Evolutionary conservation across 30 jellyfish, hydroid and myxozoan species (phyloP).

Genomic region (Aurelia sp.): DNA sequence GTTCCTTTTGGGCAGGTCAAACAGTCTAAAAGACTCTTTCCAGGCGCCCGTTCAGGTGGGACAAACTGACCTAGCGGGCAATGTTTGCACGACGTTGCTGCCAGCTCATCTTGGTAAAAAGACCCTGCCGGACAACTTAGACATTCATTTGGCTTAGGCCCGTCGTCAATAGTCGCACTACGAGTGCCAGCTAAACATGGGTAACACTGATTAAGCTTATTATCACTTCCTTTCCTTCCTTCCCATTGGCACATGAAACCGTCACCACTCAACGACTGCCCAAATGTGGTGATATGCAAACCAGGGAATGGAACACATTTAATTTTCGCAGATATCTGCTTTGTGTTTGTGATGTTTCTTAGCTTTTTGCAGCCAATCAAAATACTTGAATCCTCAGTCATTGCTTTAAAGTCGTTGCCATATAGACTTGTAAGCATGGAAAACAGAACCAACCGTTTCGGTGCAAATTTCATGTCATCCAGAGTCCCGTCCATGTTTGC

Average conservation of each 20-base stretch:
- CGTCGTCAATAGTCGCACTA: background rate
- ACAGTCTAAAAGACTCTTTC: slow-evolving; percentile 52
- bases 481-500: slow-evolving; percentile 22
- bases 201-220: background rate
- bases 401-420: background rate
- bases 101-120: slow-evolving; percentile 69
- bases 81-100: slow-evolving; percentile 35
- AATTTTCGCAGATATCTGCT: slow-evolving; percentile 2
- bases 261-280: slow-evolving; percentile 3
- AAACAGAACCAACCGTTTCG: slow-evolving; percentile 35
- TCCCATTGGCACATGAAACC: slow-evolving; percentile 46
- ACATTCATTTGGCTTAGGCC: slow-evolving; percentile 7
- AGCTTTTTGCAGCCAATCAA: slow-evolving; percentile 29
- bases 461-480: slow-evolving; percentile 38
- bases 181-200: slow-evolving; percentile 61
- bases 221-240: no score
- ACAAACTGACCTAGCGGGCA: slow-evolving; percentile 72
- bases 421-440: background rate
- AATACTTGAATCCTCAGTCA: slow-evolving; percentile 21
- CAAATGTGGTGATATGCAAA: background rate
- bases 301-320: slow-evolving; percentile 47
- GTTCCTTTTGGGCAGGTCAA: slow-evolving; percentile 70
- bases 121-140: slow-evolving; percentile 61
- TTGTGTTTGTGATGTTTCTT: background rate
- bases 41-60: slow-evolving; percentile 47